Evolutionary conservation across 2,888 invertebrate species (phyloP).

Genomic region (Trichopria drosophilae): DNA sequence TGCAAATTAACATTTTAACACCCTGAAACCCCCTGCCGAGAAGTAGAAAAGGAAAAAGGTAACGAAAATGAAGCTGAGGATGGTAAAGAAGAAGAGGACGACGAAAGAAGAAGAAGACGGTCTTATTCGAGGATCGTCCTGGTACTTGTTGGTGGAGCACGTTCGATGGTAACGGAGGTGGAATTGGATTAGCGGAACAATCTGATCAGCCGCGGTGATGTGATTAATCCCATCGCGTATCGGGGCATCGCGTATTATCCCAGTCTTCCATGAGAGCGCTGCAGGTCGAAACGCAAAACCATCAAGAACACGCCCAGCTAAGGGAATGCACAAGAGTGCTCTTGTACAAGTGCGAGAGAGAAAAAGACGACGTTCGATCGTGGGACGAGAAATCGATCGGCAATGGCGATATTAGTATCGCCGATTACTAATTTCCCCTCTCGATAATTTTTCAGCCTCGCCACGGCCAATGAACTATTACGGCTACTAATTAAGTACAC

Average conservation of each 20-base stretch:
- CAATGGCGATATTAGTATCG: constrained; percentile 29
- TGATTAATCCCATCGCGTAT: constrained; percentile 54
- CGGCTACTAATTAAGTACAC: too few species aligned
- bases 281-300: constrained; percentile 37
- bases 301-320: constrained; percentile 41
- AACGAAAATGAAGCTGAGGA: not conserved
- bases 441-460: too few species aligned
- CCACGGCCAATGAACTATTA: too few species aligned
- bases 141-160: constrained; percentile 11
- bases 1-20: constrained; percentile 51
- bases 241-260: constrained; percentile 43
- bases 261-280: constrained; percentile 20
- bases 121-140: not conserved
- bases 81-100: not conserved
- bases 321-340: constrained; percentile 12
- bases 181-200: constrained; percentile 55
- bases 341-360: constrained; percentile 9
- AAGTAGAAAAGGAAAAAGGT: not conserved
- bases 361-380: constrained; percentile 10
- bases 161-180: constrained; percentile 43
- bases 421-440: constrained; percentile 28
- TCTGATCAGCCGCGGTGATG: constrained; percentile 52
- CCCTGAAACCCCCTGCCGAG: constrained; percentile 41
- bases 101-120: not conserved
- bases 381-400: constrained; percentile 34